These are phyloP conservation scores for Thelaira solivaga DNA, from an alignment of 2,888 invertebrate genomes.

Conservation along the genomic window DNA sequence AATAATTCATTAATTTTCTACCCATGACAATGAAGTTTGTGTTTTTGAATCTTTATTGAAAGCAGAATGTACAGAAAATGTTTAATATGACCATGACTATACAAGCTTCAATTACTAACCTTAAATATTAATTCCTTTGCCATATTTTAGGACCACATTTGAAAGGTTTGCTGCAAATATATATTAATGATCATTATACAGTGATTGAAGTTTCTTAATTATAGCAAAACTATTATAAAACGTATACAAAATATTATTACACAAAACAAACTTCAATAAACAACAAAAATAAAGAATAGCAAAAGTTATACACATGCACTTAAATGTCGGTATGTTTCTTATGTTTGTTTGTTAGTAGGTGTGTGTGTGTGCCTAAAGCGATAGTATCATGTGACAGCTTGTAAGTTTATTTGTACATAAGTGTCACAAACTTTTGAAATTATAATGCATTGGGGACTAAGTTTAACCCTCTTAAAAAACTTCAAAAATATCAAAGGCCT, in stretches of 20 bases:
- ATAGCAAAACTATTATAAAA: slow-evolving; percentile 3
- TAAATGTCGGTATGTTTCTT: no score
- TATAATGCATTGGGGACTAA: not conserved
- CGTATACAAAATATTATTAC: not conserved
- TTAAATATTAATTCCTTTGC: not conserved
- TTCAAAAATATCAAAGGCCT: not conserved
- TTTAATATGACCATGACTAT: no score
- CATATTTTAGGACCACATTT: not conserved
- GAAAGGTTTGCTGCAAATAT: not conserved
- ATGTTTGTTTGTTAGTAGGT: no score
- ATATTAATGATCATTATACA: slow-evolving; percentile 23
- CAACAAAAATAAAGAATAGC: not conserved
- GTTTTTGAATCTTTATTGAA: no score
- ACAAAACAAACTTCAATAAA: not conserved
- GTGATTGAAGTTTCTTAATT: slow-evolving; percentile 22
- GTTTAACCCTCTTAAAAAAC: not conserved
- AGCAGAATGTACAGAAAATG: no score
- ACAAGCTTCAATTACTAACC: no score
- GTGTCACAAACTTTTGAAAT: not conserved
- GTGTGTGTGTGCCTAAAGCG: no score
- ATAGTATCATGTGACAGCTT: not conserved
- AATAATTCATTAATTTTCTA: no score
- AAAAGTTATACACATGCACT: not conserved
- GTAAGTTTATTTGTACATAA: not conserved
- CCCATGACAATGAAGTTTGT: no score